phyloP scores from a whole-genome alignment of 2,888 invertebrate species.

The Archips crataeganus region DNA sequence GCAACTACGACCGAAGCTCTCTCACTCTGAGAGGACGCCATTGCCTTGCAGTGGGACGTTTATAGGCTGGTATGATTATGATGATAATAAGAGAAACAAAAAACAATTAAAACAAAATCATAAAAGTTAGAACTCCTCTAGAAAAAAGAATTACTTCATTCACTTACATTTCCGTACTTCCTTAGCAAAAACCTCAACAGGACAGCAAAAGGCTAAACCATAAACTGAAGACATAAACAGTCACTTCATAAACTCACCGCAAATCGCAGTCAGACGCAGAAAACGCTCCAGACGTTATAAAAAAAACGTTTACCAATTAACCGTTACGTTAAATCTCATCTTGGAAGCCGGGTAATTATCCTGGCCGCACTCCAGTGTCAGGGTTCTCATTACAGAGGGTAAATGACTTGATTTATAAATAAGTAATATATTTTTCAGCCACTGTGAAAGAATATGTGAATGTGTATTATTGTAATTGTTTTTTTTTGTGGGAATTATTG shows the following conservation, averaged over 20 bases:
- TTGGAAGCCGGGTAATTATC: constrained; percentile 83
- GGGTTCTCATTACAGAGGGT: constrained; percentile 71
- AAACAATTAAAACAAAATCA: neutral
- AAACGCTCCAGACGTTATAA: constrained; percentile 42
- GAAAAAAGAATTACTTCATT: neutral
- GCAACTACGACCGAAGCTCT: too few species aligned
- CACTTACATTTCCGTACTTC: neutral
- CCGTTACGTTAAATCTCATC: constrained; percentile 84
- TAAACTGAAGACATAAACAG: constrained; percentile 41
- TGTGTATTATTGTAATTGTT: too few species aligned
- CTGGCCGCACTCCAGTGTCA: constrained; percentile 76
- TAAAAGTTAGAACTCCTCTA: neutral
- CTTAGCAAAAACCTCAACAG: neutral
- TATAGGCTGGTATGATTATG: too few species aligned
- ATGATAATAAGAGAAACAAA: neutral
- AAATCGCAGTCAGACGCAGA: constrained; percentile 35
- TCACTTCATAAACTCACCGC: constrained; percentile 40
- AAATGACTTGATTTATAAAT: constrained; percentile 13
- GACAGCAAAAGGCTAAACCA: constrained; percentile 18
- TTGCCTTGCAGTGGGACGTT: too few species aligned
- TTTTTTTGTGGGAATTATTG: too few species aligned
- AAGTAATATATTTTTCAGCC: neutral
- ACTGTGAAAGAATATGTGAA: neutral
- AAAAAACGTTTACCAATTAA: constrained; percentile 63
- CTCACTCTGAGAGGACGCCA: too few species aligned